These are phyloP conservation scores for Muscicapa adusta DNA, from an alignment of 2,113 vertebrate species.

Conservation along the genomic window DNA sequence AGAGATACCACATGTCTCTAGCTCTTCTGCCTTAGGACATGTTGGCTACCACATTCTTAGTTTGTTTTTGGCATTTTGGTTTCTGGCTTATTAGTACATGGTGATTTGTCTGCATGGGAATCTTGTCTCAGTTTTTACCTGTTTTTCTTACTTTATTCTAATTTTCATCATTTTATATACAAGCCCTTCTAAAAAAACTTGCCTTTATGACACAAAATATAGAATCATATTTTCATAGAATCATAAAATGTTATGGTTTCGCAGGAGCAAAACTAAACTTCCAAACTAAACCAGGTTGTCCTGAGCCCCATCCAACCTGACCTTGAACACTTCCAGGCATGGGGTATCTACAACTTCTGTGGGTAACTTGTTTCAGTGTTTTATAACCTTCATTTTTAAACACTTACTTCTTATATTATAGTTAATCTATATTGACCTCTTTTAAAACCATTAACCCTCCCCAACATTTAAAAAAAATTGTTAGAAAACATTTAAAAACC, in stretches of 20 bases:
- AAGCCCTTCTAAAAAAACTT: slow-evolving; percentile 1
- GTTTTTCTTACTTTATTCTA: background rate
- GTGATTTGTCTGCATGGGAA: background rate
- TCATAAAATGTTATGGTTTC: background rate
- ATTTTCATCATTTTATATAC: slow-evolving; percentile 17
- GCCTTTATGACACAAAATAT: background rate
- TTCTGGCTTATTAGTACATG: slow-evolving; percentile 1
- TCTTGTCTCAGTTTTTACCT: background rate
- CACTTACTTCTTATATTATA: background rate
- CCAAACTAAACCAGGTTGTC: too few species aligned
- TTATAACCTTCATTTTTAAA: background rate
- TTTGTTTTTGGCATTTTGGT: background rate
- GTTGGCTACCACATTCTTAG: background rate
- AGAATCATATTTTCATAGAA: background rate
- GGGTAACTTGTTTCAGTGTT: background rate
- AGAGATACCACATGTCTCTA: background rate
- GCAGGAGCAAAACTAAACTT: too few species aligned
- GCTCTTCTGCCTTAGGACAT: background rate
- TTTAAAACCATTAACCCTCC: background rate
- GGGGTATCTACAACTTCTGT: fast-evolving
- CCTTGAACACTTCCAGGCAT: background rate
- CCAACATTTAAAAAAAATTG: fast-evolving
- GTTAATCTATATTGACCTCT: background rate
- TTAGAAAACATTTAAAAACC: background rate
- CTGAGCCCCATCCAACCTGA: background rate